A percentile compares a stretch with the other conserved stretches of the same genome.
These are phyloP conservation scores for Frankliniella fusca DNA, from an alignment of 2,888 invertebrate genomes.

Conservation along the genomic window DNA sequence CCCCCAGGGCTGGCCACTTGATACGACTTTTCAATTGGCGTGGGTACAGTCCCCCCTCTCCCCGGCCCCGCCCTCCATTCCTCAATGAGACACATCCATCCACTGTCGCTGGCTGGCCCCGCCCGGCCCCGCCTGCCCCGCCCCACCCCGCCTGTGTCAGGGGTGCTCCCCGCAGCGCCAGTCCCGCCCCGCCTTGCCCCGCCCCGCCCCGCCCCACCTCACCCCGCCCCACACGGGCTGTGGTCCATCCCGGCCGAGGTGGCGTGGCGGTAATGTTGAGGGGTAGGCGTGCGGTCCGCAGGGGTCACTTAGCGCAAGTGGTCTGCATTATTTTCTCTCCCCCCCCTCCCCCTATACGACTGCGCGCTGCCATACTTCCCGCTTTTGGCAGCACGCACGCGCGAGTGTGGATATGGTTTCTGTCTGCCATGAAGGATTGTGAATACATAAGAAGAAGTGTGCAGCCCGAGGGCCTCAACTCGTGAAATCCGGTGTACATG, in stretches of 20 bases:
- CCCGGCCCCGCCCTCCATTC: conserved; percentile 3
- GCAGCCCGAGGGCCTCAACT: no score
- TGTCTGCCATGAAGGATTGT: no score
- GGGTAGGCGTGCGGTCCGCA: background rate
- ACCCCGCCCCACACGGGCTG: background rate
- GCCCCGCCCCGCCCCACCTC: background rate
- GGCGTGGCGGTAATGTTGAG: no score
- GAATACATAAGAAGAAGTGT: no score
- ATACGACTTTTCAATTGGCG: conserved; percentile 24
- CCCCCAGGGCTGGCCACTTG: background rate
- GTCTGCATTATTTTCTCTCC: conserved; percentile 6
- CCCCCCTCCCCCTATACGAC: background rate
- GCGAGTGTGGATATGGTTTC: conserved; percentile 9
- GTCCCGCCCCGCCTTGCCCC: background rate
- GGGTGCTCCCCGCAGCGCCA: background rate
- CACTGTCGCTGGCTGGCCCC: conserved; percentile 3
- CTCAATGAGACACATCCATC: conserved; percentile 22
- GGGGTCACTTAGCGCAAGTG: conserved; percentile 24
- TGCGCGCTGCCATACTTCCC: background rate
- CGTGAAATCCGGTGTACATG: no score
- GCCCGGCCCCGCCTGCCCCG: background rate
- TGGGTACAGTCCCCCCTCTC: conserved; percentile 1
- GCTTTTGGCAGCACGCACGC: background rate
- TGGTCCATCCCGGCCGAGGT: background rate
- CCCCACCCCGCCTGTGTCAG: background rate